Evolutionary conservation across 2,797 vertebrate genomes (phyloP).

Genomic region (Momotus momota): DNA sequence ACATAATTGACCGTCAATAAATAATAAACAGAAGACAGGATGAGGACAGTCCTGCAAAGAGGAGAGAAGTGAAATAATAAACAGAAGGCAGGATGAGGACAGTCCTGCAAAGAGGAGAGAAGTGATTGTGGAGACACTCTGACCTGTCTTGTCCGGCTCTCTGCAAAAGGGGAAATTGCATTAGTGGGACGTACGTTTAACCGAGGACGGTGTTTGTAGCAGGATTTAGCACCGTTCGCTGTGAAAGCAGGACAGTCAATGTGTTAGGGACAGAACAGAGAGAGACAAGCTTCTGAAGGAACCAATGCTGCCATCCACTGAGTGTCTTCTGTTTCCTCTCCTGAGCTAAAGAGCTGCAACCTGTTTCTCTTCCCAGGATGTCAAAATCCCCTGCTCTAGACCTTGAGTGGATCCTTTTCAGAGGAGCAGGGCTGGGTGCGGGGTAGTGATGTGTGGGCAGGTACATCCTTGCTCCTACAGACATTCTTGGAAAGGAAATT

Average conservation of each 20-base stretch:
- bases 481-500: not conserved
- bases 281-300: not conserved
- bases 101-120: not conserved
- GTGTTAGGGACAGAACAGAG: not conserved
- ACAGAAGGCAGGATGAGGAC: not conserved
- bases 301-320: not conserved
- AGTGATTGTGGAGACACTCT: not conserved
- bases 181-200: not conserved
- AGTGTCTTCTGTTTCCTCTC: not conserved
- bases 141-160: not conserved
- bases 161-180: not conserved
- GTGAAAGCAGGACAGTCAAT: not conserved
- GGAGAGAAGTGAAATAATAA: not conserved
- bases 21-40: not conserved
- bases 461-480: rapidly evolving
- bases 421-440: rapidly evolving
- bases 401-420: rapidly evolving
- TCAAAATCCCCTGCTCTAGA: not conserved
- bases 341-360: not conserved
- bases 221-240: not conserved
- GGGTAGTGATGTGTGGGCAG: not conserved
- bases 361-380: not conserved
- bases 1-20: not conserved
- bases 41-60: not conserved
- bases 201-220: not conserved